Evolutionary conservation across 2,888 invertebrate species (phyloP).

Genomic region (Sclerodermus sp.): DNA sequence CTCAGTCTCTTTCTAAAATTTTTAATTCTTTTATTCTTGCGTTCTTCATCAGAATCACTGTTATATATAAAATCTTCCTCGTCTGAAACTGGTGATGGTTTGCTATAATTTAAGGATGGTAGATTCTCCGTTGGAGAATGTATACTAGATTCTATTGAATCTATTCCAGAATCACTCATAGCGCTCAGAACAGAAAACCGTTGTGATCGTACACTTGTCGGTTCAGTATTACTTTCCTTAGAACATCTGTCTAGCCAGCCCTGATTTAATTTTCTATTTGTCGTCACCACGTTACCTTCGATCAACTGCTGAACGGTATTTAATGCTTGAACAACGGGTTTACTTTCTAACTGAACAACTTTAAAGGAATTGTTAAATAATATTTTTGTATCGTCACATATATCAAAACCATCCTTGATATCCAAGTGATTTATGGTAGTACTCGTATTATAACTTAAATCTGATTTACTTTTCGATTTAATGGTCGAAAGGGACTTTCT

Average conservation of each 20-base stretch:
- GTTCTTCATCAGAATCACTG: conserved; percentile 68
- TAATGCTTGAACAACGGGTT: conserved; percentile 33
- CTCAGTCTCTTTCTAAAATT: conserved; percentile 62
- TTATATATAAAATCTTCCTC: conserved; percentile 72
- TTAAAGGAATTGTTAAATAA: conserved; percentile 37
- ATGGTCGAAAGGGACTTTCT: conserved; percentile 65
- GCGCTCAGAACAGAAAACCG: conserved; percentile 26
- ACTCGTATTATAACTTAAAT: too few species aligned
- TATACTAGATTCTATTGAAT: conserved; percentile 39
- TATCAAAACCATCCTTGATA: conserved; percentile 17
- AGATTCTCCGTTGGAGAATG: conserved; percentile 20
- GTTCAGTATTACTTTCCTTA: conserved; percentile 32
- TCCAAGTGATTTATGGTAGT: neutral
- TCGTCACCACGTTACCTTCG: conserved; percentile 22
- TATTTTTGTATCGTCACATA: conserved; percentile 13
- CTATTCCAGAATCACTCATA: conserved; percentile 49
- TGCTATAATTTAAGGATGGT: neutral
- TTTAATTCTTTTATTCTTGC: conserved; percentile 58
- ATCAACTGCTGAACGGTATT: conserved; percentile 49
- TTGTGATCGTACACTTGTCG: conserved; percentile 14
- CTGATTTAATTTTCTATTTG: conserved; percentile 57
- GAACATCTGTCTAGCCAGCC: conserved; percentile 65
- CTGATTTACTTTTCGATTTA: conserved; percentile 42
- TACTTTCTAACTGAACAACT: conserved; percentile 32
- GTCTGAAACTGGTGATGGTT: conserved; percentile 53